Evolutionary conservation across 2,888 invertebrate species (phyloP), one percentile per base, ranked within the genome.

Genomic region (Abrostola tripartita): DNA sequence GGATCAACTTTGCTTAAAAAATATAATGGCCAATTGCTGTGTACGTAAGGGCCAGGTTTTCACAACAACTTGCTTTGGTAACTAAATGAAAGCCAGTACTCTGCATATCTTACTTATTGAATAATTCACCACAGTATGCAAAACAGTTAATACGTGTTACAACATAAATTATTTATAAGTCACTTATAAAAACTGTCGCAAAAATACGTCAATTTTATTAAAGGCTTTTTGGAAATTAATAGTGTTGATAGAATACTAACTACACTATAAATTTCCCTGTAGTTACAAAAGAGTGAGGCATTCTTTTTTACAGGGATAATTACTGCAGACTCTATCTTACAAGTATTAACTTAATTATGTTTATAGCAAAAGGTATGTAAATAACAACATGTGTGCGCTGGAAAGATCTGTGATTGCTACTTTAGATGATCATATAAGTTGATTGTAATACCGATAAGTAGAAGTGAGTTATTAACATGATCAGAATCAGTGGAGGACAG

Each of bases 91-190:
- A 71, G 72, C 36, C 49, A 40, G 38, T 40, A 60, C 50, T 62
- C 68, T 62, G 71, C 72, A 67, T 71, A 70, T 71, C 52, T 67
- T 52, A 52, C 37, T 67, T 71, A 62, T 2, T 71, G 71, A 67
- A 71, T 71, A 71, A 62, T 67, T 59, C 72, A 58, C 51, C 44
- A 37, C 14, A 52, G 36, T 57, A 61, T 61, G 61, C 54, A 66
- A 58, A 70, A 57, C 5, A 52, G 47, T 35, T 55, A 50, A 56
- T 55, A 58, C 47, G 58, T 57, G 24, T 71, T 70, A 57, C 53
- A 38, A 44, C 24, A 24, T 47, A 37, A 36, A 51, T 51, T 37
- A 12, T 24, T n/a, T 9, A 44, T 12, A 14, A 44, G 44, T 8
- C 14, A 44, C 14, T n/a, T 12, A 14, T 9, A 44, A 9, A 14